Conservation (phyloP, 2,797 vertebrate genomes). For the Chloroceryle amazona region DNA sequence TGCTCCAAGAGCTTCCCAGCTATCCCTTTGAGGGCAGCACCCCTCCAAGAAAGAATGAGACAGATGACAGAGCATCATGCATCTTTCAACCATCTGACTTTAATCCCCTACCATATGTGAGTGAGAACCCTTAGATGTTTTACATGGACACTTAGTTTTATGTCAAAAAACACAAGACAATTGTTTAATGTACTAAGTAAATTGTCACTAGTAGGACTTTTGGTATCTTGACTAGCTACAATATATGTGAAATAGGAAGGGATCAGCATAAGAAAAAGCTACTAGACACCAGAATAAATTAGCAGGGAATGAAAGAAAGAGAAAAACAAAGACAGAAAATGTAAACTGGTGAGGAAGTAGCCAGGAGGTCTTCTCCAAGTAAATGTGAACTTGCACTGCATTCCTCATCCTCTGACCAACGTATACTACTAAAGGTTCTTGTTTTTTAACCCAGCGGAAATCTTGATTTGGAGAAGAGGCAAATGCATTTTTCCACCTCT, state of each 20-base stretch:
- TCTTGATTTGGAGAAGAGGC: not conserved
- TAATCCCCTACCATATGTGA: not conserved
- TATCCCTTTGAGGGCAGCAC: not conserved
- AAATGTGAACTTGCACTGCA: not conserved
- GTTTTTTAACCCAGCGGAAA: not conserved
- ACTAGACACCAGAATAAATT: not conserved
- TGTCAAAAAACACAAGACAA: not conserved
- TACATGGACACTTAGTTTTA: not conserved
- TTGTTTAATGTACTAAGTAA: not conserved
- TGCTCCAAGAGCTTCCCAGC: not conserved
- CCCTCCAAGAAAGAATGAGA: not conserved
- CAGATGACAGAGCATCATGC: not conserved
- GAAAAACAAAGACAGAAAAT: not conserved
- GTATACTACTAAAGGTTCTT: not conserved
- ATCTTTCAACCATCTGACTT: slow-evolving; percentile 24
- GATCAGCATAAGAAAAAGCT: slow-evolving; percentile 48
- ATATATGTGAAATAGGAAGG: not conserved
- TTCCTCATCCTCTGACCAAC: not conserved
- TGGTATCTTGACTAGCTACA: not conserved
- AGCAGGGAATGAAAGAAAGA: slow-evolving; percentile 38
- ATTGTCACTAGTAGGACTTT: not conserved
- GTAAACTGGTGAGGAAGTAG: not conserved
- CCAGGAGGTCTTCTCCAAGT: not conserved
- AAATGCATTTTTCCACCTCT: not conserved
- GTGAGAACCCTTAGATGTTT: not conserved